Percentiles rank a stretch among this genome's conserved stretches.
Evolutionary conservation across 2,113 vertebrate species (phyloP).

Genomic region (Trematomus loennbergii): DNA sequence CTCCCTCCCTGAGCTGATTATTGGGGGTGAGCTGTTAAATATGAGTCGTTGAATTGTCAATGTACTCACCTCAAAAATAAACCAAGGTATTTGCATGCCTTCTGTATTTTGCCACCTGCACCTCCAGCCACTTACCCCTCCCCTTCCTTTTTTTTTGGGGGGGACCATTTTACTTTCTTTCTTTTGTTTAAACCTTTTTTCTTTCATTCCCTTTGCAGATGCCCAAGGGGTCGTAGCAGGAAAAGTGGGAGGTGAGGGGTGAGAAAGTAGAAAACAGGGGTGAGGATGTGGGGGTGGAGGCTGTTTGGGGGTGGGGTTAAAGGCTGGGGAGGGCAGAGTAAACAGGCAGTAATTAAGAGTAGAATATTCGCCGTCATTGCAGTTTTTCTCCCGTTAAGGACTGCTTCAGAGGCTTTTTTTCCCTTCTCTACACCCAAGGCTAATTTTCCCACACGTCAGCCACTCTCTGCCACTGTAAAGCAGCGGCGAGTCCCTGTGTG

Average conservation of each 20-base stretch:
- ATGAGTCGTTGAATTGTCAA: constrained; percentile 3
- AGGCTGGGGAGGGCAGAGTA: constrained; percentile 73
- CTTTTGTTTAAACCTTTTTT: too few species aligned
- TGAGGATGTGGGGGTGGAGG: constrained; percentile 29
- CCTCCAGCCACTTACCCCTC: neutral
- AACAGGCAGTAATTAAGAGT: constrained; percentile 84
- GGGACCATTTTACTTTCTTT: constrained; percentile 29
- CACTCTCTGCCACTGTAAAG: constrained; percentile 66
- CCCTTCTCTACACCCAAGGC: constrained; percentile 51
- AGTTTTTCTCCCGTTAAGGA: constrained; percentile 77
- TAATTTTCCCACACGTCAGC: constrained; percentile 72
- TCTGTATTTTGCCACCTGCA: neutral
- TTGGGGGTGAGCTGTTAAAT: constrained; percentile 8
- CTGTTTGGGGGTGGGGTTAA: constrained; percentile 29
- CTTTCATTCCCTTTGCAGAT: constrained; percentile 33
- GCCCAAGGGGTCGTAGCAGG: neutral
- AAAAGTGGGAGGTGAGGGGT: constrained; percentile 38
- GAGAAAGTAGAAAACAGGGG: constrained; percentile 39
- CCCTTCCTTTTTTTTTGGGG: neutral
- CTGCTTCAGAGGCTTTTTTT: constrained; percentile 68
- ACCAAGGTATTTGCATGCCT: neutral
- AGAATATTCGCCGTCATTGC: constrained; percentile 82
- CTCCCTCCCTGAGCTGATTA: neutral
- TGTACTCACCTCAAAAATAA: constrained; percentile 11
- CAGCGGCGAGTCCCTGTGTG: constrained; percentile 51